These are phyloP conservation scores for Leucoraja ocellata DNA, from an alignment of 2,797 vertebrate genomes.

Conservation along the genomic window DNA sequence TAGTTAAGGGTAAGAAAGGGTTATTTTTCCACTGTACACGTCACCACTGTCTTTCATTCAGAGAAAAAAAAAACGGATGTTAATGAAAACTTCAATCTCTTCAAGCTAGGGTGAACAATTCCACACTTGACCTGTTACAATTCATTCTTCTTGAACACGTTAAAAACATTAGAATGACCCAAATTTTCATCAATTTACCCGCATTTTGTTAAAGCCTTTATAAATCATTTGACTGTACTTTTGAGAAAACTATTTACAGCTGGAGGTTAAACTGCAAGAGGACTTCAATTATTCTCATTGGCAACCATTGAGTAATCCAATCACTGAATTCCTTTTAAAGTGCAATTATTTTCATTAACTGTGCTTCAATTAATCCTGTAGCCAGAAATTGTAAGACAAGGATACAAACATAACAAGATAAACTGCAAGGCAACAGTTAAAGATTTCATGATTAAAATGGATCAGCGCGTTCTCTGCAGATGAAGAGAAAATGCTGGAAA, in stretches of 20 bases:
- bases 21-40: slow-evolving; percentile 7
- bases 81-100: slow-evolving; percentile 29
- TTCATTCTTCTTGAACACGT: neutral
- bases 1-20: slow-evolving; percentile 47
- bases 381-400: neutral
- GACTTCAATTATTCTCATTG: no score
- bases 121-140: neutral
- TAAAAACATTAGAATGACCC: neutral
- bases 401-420: neutral
- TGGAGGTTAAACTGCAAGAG: neutral
- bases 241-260: neutral
- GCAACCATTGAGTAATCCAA: neutral
- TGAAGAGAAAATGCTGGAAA: no score
- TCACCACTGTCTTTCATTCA: neutral
- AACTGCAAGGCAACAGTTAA: neutral
- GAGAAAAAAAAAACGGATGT: slow-evolving; percentile 8
- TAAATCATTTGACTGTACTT: neutral
- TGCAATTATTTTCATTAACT: neutral
- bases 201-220: neutral
- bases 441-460: no score
- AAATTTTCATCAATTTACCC: neutral
- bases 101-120: neutral
- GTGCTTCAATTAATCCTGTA: neutral
- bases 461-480: no score
- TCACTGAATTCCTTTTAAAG: neutral